Evolutionary conservation across 2,113 vertebrate genomes (phyloP), one percentile per base, ranked within the genome.

Genomic region (Cettia cetti): DNA sequence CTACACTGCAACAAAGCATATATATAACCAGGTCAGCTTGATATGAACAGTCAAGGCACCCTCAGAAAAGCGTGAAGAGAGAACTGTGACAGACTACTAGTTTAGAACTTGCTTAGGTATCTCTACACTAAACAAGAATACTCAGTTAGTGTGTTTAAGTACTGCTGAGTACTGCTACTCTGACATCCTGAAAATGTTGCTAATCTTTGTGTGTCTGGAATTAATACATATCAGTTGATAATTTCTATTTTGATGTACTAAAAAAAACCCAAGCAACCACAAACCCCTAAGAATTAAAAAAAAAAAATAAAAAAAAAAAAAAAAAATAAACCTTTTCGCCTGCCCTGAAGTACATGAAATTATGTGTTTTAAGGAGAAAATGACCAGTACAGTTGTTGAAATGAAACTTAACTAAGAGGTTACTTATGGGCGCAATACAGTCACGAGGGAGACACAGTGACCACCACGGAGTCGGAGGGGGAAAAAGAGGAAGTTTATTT

Each of bases 371-470:
- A 83, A 50, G 26, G 39, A 45, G 30, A 33, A 65, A 84, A 11
- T 0, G 5, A 27, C 30, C 24, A 23, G 3, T 15, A 3, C 17
- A 10, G n/a, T 1, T 31, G 24, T 3, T 57, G n/a, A 72, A 72
- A 37, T 9, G 10, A 68, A 82, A 28, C n/a, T 28, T 7, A 12
- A 39, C 26, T 6, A 27, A 22, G 49, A 37, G 19, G 13, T 39
- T 11, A 16, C 22, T 52, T 78, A n/a, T n/a, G n/a, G n/a, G n/a
- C n/a, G n/a, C n/a, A n/a, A n/a, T n/a, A n/a, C n/a, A n/a, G n/a
- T n/a, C n/a, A n/a, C n/a, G n/a, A n/a, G n/a, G n/a, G n/a, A n/a
- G n/a, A n/a, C n/a, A n/a, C n/a, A n/a, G n/a, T n/a, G n/a, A n/a
- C n/a, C n/a, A n/a, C n/a, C n/a, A n/a, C n/a, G n/a, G n/a, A n/a